phyloP scores from a whole-genome alignment of 2,888 invertebrate genomes.

The Clunio marinus region DNA sequence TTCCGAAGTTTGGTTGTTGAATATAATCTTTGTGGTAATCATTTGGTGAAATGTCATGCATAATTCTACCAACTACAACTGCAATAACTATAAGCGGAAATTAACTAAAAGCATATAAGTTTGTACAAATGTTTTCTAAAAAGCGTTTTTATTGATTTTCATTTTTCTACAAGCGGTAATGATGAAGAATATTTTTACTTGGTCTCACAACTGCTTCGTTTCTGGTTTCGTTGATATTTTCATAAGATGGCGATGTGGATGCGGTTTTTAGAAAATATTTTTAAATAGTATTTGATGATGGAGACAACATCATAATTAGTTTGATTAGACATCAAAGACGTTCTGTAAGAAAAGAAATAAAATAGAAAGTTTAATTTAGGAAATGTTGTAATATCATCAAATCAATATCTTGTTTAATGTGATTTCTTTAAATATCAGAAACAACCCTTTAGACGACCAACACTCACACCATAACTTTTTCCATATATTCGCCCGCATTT shows the following conservation, averaged over 20 bases:
- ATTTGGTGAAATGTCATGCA: too few relatives aligned
- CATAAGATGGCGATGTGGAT: conserved; percentile 28
- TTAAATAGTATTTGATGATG: neutral
- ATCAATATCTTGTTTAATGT: too few relatives aligned
- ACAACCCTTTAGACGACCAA: neutral
- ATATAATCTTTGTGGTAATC: too few relatives aligned
- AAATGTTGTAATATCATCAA: neutral
- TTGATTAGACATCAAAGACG: neutral
- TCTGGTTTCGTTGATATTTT: neutral
- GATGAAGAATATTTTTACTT: neutral
- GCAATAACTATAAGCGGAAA: too few relatives aligned
- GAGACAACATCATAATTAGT: too few relatives aligned
- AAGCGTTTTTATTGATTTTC: conserved; percentile 22
- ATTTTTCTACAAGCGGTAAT: neutral
- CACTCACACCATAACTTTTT: neutral
- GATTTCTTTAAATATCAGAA: conserved; percentile 11
- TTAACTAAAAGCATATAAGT: conserved; percentile 1
- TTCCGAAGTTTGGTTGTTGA: too few relatives aligned
- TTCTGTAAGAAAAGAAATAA: neutral
- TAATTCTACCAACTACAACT: too few relatives aligned
- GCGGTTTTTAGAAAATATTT: neutral
- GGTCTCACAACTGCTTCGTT: neutral
- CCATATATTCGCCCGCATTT: conserved; percentile 13
- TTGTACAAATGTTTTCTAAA: conserved; percentile 2
- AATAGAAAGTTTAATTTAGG: neutral